A percentile compares a stretch with the other conserved stretches of the same genome.
phyloP scores from a whole-genome alignment of 2,113 vertebrate genomes.

The Lepus americanus region DNA sequence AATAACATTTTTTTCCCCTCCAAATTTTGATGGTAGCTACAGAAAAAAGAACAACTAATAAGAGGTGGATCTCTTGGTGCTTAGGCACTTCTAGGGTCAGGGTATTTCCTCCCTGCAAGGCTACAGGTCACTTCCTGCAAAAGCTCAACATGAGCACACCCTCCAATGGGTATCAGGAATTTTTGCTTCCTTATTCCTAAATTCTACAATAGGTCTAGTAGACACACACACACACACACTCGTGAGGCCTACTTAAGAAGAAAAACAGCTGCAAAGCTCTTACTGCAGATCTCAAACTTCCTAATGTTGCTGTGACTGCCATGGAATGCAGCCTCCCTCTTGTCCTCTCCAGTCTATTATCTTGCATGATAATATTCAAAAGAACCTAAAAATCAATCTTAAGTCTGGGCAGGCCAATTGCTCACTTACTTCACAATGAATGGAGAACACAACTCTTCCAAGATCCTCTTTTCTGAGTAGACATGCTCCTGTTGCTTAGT shows the following conservation, averaged over 20 bases:
- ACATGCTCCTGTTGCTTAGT: conserved; percentile 96
- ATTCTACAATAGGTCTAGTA: neutral
- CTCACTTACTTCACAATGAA: conserved; percentile 93
- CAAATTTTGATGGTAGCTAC: neutral
- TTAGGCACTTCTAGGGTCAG: neutral
- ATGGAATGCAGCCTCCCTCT: rapidly evolving
- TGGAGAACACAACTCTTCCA: conserved; percentile 91
- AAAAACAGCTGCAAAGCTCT: conserved; percentile 2
- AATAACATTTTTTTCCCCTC: neutral
- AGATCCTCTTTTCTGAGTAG: conserved; percentile 95
- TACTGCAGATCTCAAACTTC: neutral
- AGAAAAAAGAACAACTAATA: neutral
- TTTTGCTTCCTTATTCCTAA: neutral
- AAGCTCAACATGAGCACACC: neutral
- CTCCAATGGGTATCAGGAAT: neutral
- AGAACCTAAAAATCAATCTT: neutral
- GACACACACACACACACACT: neutral
- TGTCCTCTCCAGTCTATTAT: neutral
- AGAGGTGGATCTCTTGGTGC: neutral
- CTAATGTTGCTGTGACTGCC: neutral
- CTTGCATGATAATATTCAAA: neutral
- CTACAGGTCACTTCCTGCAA: neutral
- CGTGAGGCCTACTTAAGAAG: conserved; percentile 1
- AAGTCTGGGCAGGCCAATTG: rapidly evolving
- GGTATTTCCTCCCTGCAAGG: neutral